A percentile compares a stretch with the other conserved stretches of the same genome.
Evolutionary conservation across 2,888 invertebrate genomes (phyloP).

Genomic region (Yponomeuta cagnagella): DNA sequence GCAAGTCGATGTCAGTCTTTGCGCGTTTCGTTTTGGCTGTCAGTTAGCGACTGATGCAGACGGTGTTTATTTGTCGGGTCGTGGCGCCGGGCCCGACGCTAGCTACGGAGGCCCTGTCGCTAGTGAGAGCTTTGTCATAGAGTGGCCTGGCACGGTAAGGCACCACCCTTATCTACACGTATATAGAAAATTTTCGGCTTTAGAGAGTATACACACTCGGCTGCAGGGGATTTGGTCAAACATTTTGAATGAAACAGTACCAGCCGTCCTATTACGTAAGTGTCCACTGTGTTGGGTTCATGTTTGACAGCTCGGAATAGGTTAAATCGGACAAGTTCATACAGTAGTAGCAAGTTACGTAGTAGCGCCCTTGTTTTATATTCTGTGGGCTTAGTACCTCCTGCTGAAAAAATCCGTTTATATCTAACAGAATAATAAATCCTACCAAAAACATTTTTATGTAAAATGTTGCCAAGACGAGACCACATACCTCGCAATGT

Average conservation of each 20-base stretch:
- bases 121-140: slow-evolving; percentile 54
- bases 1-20: neutral
- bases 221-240: neutral
- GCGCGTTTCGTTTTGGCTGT: neutral
- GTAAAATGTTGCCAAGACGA: too few species aligned
- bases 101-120: slow-evolving; percentile 7
- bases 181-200: slow-evolving; percentile 50
- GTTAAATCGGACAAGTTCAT: too few species aligned
- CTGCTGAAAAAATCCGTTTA: too few species aligned
- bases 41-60: neutral
- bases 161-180: slow-evolving; percentile 61
- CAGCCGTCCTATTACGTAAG: too few species aligned
- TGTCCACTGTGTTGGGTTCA: too few species aligned
- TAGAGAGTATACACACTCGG: slow-evolving; percentile 47
- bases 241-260: neutral
- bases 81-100: slow-evolving; percentile 29
- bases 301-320: too few species aligned
- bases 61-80: slow-evolving; percentile 62
- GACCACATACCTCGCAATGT: too few species aligned
- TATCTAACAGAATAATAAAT: too few species aligned
- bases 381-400: too few species aligned
- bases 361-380: too few species aligned
- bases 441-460: too few species aligned
- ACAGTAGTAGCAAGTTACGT: too few species aligned
- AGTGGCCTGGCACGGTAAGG: slow-evolving; percentile 67